These are phyloP conservation scores for Pseudorectes ferrugineus DNA, from an alignment of 2,113 vertebrate species.

Conservation along the genomic window DNA sequence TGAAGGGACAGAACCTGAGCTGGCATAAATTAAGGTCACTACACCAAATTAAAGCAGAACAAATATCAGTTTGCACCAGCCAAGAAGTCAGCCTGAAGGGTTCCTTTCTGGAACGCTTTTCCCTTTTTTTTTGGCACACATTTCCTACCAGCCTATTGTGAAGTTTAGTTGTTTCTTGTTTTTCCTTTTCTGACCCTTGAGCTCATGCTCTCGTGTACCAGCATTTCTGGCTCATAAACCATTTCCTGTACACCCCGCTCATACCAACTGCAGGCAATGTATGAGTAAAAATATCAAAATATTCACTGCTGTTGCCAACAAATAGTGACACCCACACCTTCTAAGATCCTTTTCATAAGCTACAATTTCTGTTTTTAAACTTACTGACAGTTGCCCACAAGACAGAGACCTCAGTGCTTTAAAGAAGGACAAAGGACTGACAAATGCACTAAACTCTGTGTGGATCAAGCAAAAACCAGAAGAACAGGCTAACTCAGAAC, in stretches of 20 bases:
- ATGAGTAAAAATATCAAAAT: conserved; percentile 39
- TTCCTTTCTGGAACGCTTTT: background rate
- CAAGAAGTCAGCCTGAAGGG: background rate
- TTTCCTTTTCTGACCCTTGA: conserved; percentile 1
- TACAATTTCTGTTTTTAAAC: conserved; percentile 6
- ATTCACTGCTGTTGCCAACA: conserved; percentile 8
- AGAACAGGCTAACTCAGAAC: background rate
- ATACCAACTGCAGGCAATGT: background rate
- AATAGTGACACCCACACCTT: background rate
- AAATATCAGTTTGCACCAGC: background rate
- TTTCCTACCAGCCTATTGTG: background rate
- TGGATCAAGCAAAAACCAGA: background rate
- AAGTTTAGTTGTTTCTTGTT: background rate
- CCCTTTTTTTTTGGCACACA: background rate
- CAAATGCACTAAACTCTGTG: background rate
- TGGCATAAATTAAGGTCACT: background rate
- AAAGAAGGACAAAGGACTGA: background rate
- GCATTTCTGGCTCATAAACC: conserved; percentile 26
- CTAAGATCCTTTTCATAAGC: background rate
- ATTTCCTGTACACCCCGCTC: background rate
- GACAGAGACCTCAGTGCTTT: background rate
- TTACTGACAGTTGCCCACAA: background rate
- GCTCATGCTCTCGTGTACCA: background rate
- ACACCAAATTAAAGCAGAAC: background rate
- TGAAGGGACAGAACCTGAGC: background rate